Evolutionary conservation across 1,140 invertebrate genomes (phyloP).

Genomic region (Apis cerana): DNA sequence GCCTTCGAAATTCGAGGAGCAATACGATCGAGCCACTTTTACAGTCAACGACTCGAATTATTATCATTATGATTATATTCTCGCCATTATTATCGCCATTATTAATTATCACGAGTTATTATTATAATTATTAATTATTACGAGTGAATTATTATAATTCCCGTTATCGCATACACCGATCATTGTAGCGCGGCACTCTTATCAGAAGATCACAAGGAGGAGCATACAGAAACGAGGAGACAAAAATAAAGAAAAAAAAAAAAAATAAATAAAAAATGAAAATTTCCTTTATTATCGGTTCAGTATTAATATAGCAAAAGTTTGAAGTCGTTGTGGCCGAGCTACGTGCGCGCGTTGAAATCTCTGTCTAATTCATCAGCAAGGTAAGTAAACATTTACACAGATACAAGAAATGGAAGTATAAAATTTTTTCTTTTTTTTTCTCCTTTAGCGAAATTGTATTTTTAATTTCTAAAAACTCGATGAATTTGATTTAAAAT

Average conservation of each 20-base stretch:
- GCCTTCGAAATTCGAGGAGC: slow-evolving; percentile 46
- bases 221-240: not conserved
- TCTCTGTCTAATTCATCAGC: not conserved
- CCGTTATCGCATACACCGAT: slow-evolving; percentile 36
- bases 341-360: not conserved
- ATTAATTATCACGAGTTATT: slow-evolving; percentile 27
- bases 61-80: slow-evolving; percentile 21
- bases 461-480: no score
- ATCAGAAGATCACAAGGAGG: slow-evolving; percentile 27
- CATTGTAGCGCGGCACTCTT: slow-evolving; percentile 59
- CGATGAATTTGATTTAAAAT: no score
- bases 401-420: no score
- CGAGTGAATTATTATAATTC: slow-evolving; percentile 20
- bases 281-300: slow-evolving; percentile 42
- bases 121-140: slow-evolving; percentile 13
- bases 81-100: slow-evolving; percentile 16
- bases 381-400: slow-evolving; percentile 12
- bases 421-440: no score
- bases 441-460: no score
- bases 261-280: not conserved
- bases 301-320: slow-evolving; percentile 53
- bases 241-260: not conserved
- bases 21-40: slow-evolving; percentile 57
- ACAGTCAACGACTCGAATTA: slow-evolving; percentile 45
- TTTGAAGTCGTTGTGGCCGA: slow-evolving; percentile 17